Conservation (phyloP, 2,113 vertebrate genomes). For the Tympanuchus pallidicinctus region DNA sequence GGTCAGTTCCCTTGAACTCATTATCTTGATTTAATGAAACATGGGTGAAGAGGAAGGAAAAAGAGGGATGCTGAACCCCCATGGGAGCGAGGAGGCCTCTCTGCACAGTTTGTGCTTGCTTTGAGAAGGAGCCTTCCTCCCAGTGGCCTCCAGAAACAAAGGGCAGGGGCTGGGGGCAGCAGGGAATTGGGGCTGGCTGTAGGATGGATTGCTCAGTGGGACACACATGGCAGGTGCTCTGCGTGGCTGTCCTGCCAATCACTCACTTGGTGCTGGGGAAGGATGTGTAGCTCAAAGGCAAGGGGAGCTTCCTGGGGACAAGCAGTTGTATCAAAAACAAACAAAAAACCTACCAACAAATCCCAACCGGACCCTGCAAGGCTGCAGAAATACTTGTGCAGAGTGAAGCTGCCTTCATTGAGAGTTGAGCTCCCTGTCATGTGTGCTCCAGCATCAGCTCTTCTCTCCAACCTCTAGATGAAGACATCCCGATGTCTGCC, state of each 20-base stretch:
- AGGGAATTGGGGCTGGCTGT: neutral
- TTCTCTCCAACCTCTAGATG: neutral
- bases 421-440: neutral
- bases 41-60: neutral
- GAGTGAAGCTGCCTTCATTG: neutral
- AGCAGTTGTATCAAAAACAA: neutral
- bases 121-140: neutral
- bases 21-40: neutral
- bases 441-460: neutral
- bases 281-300: neutral
- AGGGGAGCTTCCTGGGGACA: neutral
- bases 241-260: rapidly evolving
- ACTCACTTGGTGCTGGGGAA: neutral
- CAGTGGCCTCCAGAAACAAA: neutral
- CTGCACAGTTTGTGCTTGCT: neutral
- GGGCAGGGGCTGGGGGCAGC: neutral
- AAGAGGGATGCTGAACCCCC: neutral
- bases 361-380: neutral
- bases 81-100: neutral
- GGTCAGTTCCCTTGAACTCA: neutral
- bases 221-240: neutral
- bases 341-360: neutral
- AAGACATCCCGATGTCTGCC: neutral
- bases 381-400: no score
- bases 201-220: no score